Conservation (phyloP, 2,797 vertebrate species). For the Lerista edwardsae region DNA sequence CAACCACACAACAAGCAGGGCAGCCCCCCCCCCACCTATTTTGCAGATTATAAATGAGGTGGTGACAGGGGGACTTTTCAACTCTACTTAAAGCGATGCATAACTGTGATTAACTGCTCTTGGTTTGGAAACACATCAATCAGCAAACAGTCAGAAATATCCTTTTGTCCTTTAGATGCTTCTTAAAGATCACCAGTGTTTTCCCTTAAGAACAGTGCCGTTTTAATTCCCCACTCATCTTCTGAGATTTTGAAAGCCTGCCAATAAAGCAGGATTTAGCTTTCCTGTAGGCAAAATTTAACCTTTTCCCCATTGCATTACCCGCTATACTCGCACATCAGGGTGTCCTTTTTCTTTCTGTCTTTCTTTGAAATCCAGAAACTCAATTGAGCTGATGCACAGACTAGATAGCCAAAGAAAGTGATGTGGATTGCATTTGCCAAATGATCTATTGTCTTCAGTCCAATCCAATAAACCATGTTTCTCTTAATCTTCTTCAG, state of each 20-base stretch:
- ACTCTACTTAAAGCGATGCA: neutral
- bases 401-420: constrained; percentile 54
- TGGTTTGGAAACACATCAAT: neutral
- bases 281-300: constrained; percentile 49
- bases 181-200: constrained; percentile 32
- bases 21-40: too few relatives aligned
- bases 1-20: too few relatives aligned
- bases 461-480: constrained; percentile 25
- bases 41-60: too few relatives aligned
- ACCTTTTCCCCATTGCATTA: constrained; percentile 57
- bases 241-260: constrained; percentile 31
- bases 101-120: neutral
- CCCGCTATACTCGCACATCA: constrained; percentile 2
- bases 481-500: constrained; percentile 36
- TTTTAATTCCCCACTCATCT: constrained; percentile 50
- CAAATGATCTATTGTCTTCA: constrained; percentile 58
- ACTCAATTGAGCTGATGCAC: constrained; percentile 42
- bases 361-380: constrained; percentile 47
- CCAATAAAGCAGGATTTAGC: constrained; percentile 54
- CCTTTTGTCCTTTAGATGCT: constrained; percentile 28
- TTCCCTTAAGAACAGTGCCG: constrained; percentile 33
- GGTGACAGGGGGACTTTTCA: too few relatives aligned
- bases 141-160: neutral
- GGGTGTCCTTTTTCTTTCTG: constrained; percentile 17
- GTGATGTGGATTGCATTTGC: constrained; percentile 57